Base-by-base conservation (phyloP, 1,140 invertebrate genomes). In the Delia radicum region DNA sequence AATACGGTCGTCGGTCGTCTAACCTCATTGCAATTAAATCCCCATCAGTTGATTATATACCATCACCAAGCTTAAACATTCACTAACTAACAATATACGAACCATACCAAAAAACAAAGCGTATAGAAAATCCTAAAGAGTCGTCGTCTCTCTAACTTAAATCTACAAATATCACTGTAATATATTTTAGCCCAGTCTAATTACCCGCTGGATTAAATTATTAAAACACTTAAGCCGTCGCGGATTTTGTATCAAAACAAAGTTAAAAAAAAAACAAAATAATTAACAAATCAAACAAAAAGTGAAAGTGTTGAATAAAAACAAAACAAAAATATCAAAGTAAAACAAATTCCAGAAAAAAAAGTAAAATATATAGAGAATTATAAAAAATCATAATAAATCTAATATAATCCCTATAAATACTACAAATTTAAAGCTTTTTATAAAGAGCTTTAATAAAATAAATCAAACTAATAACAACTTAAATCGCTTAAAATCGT, bases 171-270 rank as follows among this genome's bases (percentile, higher is more conserved):
- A 21, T 18, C 8, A 55, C n/a, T 21, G 18, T 21, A 55, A 55
- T 21, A 24, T 21, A 55, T 21, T 21, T 55, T 21, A 55, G 48
- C n/a, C 48, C 84, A 84, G 77, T 81, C 82, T 84, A 84, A 84
- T 84, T 84, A 84, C 82, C 80, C 80, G 80, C 78, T 79, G 82
- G 83, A 84, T 84, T 84, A 84, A 84, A 82, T 83, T 84, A 83
- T 84, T 84, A 84, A 82, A 80, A 82, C 80, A 81, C 75, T 80
- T 78, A 81, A 81, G 80, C 80, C 78, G 77, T 77, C 77, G 80
- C 76, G 80, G 79, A 82, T 76, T 61, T 42, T 42, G 37, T 13
- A 42, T 42, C 48, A 29, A 79, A 79, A 79, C 74, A 77, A 82
- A 80, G 80, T 78, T 78, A 77, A 78, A 79, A 29, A 46, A 24